Evolutionary conservation across 1,140 invertebrate species (phyloP).

Genomic region (Ganaspis sp.): DNA sequence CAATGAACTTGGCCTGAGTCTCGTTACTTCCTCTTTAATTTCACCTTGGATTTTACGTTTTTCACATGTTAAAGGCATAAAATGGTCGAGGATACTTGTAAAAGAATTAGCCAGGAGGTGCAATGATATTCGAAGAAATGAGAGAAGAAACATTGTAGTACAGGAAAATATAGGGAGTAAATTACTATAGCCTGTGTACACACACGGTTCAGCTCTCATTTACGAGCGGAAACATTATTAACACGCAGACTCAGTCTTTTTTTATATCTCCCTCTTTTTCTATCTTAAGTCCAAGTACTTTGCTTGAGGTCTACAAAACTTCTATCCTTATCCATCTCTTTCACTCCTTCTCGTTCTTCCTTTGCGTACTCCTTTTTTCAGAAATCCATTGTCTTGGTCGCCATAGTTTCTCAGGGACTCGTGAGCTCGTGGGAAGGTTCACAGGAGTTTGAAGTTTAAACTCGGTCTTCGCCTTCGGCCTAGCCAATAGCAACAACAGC

Average conservation of each 20-base stretch:
- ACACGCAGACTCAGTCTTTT: slow-evolving; percentile 51
- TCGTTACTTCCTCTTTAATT: background rate
- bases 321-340: slow-evolving; percentile 50
- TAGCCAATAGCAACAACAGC: background rate
- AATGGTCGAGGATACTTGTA: slow-evolving; percentile 37
- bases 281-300: slow-evolving; percentile 32
- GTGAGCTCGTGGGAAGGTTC: slow-evolving; percentile 74
- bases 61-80: slow-evolving; percentile 7
- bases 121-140: slow-evolving; percentile 13
- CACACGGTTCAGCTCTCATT: slow-evolving; percentile 54
- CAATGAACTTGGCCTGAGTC: slow-evolving; percentile 67
- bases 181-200: slow-evolving; percentile 21
- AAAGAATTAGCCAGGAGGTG: slow-evolving; percentile 18
- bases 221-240: slow-evolving; percentile 73
- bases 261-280: slow-evolving; percentile 48
- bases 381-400: slow-evolving; percentile 69
- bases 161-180: background rate
- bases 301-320: slow-evolving; percentile 16
- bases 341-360: slow-evolving; percentile 33
- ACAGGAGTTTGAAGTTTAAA: slow-evolving; percentile 72
- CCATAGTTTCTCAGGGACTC: slow-evolving; percentile 66
- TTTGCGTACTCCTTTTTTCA: slow-evolving; percentile 45
- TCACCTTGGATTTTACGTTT: slow-evolving; percentile 28
- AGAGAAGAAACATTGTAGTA: slow-evolving; percentile 24
- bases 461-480: slow-evolving; percentile 47